phyloP scores from a whole-genome alignment of 2,888 invertebrate genomes.

The Lasioglossum villosulum region DNA sequence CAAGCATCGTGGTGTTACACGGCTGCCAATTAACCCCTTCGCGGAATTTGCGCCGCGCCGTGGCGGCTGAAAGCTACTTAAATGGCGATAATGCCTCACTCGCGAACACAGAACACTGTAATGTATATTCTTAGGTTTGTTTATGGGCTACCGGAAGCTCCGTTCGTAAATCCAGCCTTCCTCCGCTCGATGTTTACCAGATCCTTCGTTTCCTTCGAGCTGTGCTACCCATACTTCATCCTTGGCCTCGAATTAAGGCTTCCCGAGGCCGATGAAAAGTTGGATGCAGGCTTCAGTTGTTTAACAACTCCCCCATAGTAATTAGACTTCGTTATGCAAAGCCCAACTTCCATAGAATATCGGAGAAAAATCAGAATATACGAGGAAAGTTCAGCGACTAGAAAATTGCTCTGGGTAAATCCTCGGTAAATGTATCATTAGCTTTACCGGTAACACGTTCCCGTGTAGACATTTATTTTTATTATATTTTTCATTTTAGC shows the following conservation, averaged over 20 bases:
- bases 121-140: slow-evolving; percentile 9
- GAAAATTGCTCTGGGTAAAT: neutral
- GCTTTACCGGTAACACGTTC: neutral
- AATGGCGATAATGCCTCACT: slow-evolving; percentile 9
- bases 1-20: slow-evolving; percentile 6
- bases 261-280: neutral
- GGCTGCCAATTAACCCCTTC: slow-evolving; percentile 25
- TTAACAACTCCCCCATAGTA: neutral
- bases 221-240: neutral
- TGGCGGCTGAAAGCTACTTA: neutral
- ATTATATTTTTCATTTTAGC: neutral
- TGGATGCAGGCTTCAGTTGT: neutral
- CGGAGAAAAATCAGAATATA: neutral
- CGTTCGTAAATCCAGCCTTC: neutral
- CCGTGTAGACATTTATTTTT: neutral
- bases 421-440: neutral
- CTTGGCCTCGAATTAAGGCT: neutral
- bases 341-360: neutral
- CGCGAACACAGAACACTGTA: neutral
- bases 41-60: neutral
- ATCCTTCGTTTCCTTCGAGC: neutral
- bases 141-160: slow-evolving; percentile 17
- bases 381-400: neutral
- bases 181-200: neutral
- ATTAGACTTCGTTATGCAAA: neutral